These are phyloP conservation scores for Clavelina lepadiformis DNA, from an alignment of 23 tunicate species.

Conservation along the genomic window DNA sequence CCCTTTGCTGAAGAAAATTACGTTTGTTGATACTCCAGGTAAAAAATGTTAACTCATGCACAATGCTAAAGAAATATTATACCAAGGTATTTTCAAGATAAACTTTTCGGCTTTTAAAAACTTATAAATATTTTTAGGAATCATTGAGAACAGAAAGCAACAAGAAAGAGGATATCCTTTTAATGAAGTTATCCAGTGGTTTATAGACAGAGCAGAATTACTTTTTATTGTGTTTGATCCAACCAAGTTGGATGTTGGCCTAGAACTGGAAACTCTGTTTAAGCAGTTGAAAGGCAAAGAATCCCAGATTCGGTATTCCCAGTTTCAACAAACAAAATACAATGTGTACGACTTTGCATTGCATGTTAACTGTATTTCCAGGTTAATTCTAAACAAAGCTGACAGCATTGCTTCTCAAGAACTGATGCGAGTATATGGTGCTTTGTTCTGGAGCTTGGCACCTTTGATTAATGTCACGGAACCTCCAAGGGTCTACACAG, in stretches of 20 bases:
- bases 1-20: conserved; percentile 50
- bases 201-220: conserved; percentile 60
- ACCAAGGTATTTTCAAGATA: too few species aligned
- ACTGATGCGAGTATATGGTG: conserved; percentile 66
- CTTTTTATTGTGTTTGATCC: conserved; percentile 72
- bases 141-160: conserved; percentile 64
- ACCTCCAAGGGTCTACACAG: conserved; percentile 53
- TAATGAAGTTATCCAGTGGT: conserved; percentile 64
- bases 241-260: conserved; percentile 60
- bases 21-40: conserved; percentile 72
- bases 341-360: too few species aligned
- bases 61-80: too few species aligned
- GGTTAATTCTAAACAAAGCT: conserved; percentile 62
- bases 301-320: conserved; percentile 38
- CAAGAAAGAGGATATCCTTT: conserved; percentile 78
- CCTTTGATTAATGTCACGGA: conserved; percentile 73
- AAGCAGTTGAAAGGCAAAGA: conserved; percentile 67
- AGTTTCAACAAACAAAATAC: background rate
- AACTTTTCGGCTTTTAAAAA: too few species aligned
- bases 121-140: conserved; percentile 32
- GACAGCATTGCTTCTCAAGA: conserved; percentile 61
- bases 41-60: background rate
- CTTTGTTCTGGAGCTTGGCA: conserved; percentile 63
- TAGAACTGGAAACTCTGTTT: conserved; percentile 56
- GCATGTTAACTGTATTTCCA: conserved; percentile 5